phyloP scores from a whole-genome alignment of 2,113 vertebrate species.

The Amphiprion percula region DNA sequence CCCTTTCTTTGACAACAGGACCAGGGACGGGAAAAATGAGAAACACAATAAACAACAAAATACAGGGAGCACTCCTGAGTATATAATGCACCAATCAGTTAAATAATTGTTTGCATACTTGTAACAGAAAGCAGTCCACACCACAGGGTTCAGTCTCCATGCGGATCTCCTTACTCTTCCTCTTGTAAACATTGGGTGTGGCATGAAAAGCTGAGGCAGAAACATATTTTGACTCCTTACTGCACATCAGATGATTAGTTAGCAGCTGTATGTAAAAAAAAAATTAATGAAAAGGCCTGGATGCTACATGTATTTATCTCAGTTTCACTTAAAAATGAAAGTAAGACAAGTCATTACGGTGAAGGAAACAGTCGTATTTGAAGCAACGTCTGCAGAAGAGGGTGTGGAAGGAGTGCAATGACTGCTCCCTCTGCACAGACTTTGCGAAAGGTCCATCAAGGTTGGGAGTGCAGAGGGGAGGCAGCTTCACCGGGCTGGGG shows the following conservation, averaged over 20 bases:
- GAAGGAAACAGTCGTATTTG: slow-evolving; percentile 99
- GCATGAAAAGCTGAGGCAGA: slow-evolving; percentile 92
- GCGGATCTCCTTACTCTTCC: slow-evolving; percentile 96
- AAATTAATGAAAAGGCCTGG: not conserved
- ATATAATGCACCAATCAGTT: not conserved
- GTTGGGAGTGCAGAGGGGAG: slow-evolving; percentile 96
- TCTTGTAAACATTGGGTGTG: slow-evolving; percentile 96
- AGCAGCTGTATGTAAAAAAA: not conserved
- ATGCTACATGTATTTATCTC: not conserved
- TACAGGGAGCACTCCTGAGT: not conserved
- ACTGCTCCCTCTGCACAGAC: slow-evolving; percentile 97
- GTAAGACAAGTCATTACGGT: slow-evolving; percentile 84
- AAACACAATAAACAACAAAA: not conserved
- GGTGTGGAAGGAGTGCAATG: slow-evolving; percentile 97
- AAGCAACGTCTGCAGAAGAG: slow-evolving; percentile 98
- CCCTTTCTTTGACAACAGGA: slow-evolving; percentile 89
- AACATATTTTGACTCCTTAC: slow-evolving; percentile 19
- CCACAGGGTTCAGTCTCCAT: slow-evolving; percentile 96
- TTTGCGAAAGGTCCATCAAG: slow-evolving; percentile 95
- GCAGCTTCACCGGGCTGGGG: slow-evolving; percentile 89
- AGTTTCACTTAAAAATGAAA: not conserved
- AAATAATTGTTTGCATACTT: slow-evolving; percentile 81
- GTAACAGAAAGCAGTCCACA: slow-evolving; percentile 94
- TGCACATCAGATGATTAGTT: not conserved
- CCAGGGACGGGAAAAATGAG: not conserved